Evolutionary conservation across 2,113 vertebrate species (phyloP), one percentile per base, ranked within the genome.

Genomic region (Agapornis roseicollis): DNA sequence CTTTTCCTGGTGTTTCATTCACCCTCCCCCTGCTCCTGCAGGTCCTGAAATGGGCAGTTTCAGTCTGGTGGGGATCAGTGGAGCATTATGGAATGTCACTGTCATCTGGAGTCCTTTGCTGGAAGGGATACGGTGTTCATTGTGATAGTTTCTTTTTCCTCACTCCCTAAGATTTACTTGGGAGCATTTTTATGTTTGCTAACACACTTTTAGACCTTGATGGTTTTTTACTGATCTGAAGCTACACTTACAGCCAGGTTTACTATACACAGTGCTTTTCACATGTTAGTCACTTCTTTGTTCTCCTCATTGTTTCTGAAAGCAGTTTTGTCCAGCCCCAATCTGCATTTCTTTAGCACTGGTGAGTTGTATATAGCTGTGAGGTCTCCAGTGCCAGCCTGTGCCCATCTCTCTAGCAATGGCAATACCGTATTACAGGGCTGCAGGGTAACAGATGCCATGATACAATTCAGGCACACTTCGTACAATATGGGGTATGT

Each of bases 1-100:
- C 28, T 72, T 87, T 70, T 81, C 13, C 16, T 27, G 6, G 19
- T 60, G 6, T 53, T 82, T 86, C 0, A 0, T 11, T 33, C 23
- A 65, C 17, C 7, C 3, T 69, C 11, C 5, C 4, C 13, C 19
- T 55, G 13, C 31, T 91, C 7, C 33, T 39, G 6, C 0, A 0
- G 17, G n/a, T 73, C 25, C 56, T 68, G 39, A 46, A 83, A 78
- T 22, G 20, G 42, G 17, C 18, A 53, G 13, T 93, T 93, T 65
- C 23, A 33, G 10, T 39, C 39, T 52, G 23, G 4, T 72, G 47
- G 33, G 5, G 9, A 28, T n/a, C 5, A 1, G 18, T 25, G 53
- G 44, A 31, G 2, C 37, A 16, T 56, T 63, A 33, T 2, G 1
- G 50, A 4, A 2, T 31, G 13, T 29, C 53, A 16, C 4, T 72